A percentile compares a stretch with the other conserved stretches of the same genome.
Conservation (phyloP, 2,113 vertebrate genomes). For the Sigmodon hispidus region DNA sequence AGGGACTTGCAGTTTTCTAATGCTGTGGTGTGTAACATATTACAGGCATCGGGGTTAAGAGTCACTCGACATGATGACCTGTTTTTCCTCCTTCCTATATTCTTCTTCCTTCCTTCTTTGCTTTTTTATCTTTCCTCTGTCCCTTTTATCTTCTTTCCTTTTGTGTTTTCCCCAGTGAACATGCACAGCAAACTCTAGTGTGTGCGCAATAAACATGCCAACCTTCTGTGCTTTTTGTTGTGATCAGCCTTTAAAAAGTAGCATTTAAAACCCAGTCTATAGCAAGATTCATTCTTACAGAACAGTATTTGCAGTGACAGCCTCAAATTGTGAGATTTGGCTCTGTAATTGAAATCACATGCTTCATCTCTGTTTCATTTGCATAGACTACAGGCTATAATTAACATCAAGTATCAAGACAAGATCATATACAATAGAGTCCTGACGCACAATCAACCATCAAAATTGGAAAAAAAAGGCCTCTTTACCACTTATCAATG, state of each 20-base stretch:
- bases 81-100: not conserved
- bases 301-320: conserved; percentile 47
- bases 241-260: conserved; percentile 38
- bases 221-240: not conserved
- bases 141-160: not conserved
- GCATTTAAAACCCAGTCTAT: conserved; percentile 20
- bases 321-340: conserved; percentile 55
- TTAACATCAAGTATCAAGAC: conserved; percentile 73
- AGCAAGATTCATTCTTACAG: not conserved
- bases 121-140: not conserved
- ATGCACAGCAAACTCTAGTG: not conserved
- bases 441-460: conserved; percentile 38
- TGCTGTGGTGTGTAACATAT: not conserved
- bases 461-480: conserved; percentile 68
- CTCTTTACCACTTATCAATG: conserved; percentile 23
- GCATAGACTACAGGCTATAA: conserved; percentile 71
- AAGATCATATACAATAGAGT: conserved; percentile 67
- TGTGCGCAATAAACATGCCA: not conserved
- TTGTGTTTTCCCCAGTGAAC: not conserved
- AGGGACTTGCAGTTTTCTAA: not conserved
- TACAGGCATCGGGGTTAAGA: not conserved
- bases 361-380: conserved; percentile 74
- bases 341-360: conserved; percentile 71
- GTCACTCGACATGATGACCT: not conserved
- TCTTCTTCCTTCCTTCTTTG: not conserved